These are phyloP conservation scores for Drosophila neonasuta DNA, from an alignment of 2,888 invertebrate species.

Conservation along the genomic window DNA sequence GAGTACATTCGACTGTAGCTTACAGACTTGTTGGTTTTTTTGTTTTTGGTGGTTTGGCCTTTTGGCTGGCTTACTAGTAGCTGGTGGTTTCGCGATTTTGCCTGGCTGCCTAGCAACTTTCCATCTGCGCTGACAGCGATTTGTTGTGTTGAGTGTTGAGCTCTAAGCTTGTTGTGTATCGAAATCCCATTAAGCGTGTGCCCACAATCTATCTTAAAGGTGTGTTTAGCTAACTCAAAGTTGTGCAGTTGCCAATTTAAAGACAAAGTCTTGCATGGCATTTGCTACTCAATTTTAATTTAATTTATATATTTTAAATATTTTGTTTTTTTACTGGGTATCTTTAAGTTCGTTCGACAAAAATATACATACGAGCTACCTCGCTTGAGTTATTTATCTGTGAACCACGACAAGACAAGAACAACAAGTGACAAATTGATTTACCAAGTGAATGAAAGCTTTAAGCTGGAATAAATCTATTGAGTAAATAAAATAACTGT, in stretches of 20 bases:
- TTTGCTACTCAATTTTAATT: neutral
- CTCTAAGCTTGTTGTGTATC: conserved; percentile 4
- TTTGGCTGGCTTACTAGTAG: conserved; percentile 1
- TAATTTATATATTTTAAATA: neutral
- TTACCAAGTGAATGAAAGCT: conserved; percentile 12
- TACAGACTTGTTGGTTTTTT: too few relatives aligned
- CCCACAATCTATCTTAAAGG: conserved; percentile 18
- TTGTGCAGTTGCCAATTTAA: conserved; percentile 5
- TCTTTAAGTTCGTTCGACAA: neutral
- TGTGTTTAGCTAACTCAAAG: neutral
- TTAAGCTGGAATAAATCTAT: conserved; percentile 17
- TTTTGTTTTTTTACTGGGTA: neutral
- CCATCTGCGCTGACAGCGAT: conserved; percentile 14
- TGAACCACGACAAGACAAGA: neutral
- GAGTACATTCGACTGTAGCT: too few relatives aligned
- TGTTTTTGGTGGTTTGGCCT: conserved; percentile 8
- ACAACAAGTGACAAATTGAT: conserved; percentile 19
- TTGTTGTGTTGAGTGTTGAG: conserved; percentile 5
- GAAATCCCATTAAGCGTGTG: conserved; percentile 17
- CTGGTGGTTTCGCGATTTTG: conserved; percentile 8
- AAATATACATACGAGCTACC: neutral
- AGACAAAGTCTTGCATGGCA: neutral
- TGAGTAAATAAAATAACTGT: conserved; percentile 18
- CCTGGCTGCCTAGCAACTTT: conserved; percentile 18
- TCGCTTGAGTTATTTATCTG: conserved; percentile 10